These are phyloP conservation scores for Pseudomyrmex cubaensis DNA, from an alignment of 1,140 invertebrate genomes.

Conservation along the genomic window DNA sequence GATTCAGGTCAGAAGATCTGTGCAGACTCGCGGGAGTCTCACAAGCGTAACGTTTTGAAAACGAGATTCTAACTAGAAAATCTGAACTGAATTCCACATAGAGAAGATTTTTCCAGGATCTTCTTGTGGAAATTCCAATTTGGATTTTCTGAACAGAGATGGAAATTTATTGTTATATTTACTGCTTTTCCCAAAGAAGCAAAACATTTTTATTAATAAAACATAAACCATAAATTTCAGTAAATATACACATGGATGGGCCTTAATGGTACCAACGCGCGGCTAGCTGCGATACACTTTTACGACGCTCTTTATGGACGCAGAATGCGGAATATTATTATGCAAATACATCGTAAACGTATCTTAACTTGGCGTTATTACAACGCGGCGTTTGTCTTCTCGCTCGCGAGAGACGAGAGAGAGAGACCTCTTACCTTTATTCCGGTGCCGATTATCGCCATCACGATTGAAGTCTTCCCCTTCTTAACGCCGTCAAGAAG, in stretches of 20 bases:
- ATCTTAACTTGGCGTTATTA: slow-evolving; percentile 19
- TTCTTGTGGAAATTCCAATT: too few relatives aligned
- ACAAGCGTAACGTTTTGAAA: too few relatives aligned
- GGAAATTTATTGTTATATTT: too few relatives aligned
- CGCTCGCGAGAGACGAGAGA: slow-evolving; percentile 4
- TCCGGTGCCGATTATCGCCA: slow-evolving; percentile 3
- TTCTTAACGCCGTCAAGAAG: slow-evolving; percentile 17
- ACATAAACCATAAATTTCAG: too few relatives aligned
- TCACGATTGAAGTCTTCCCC: not conserved
- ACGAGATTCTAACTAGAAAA: too few relatives aligned
- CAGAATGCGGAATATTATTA: slow-evolving; percentile 31
- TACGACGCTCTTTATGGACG: slow-evolving; percentile 15
- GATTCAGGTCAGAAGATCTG: too few relatives aligned
- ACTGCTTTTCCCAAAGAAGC: too few relatives aligned
- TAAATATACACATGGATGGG: slow-evolving; percentile 6
- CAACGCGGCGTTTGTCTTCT: not conserved
- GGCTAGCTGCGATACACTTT: slow-evolving; percentile 3
- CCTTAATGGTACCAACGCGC: slow-evolving; percentile 14
- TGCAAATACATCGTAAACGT: slow-evolving; percentile 36
- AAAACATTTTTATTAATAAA: too few relatives aligned
- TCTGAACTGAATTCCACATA: too few relatives aligned
- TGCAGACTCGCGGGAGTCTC: too few relatives aligned
- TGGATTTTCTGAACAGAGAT: too few relatives aligned
- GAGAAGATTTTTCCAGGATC: too few relatives aligned
- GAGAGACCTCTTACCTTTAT: slow-evolving; percentile 1